These are phyloP conservation scores for Enoplolaimus lenunculus DNA, from an alignment of 2,888 invertebrate genomes.

Conservation along the genomic window DNA sequence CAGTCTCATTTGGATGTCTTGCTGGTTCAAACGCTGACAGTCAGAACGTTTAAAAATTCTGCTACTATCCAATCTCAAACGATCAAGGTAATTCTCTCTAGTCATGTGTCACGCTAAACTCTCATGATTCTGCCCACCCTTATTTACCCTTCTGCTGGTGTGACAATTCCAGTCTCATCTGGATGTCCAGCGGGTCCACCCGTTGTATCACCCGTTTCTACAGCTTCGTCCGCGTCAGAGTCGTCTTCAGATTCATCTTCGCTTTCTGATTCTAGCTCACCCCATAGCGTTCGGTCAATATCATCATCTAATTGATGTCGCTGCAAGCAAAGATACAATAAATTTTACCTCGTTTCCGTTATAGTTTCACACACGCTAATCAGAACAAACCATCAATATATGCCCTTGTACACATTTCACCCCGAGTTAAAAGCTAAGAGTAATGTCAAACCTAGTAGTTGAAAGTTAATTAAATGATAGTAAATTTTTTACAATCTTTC, in stretches of 20 bases:
- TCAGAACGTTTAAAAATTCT: too few species aligned
- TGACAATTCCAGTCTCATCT: slow-evolving; percentile 23
- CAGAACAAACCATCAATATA: slow-evolving; percentile 11
- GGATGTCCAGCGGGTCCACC: slow-evolving; percentile 28
- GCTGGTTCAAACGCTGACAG: too few species aligned
- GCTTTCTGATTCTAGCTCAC: slow-evolving; percentile 82
- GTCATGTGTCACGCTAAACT: too few species aligned
- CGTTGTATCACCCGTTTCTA: slow-evolving; percentile 25
- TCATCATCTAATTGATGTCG: slow-evolving; percentile 63
- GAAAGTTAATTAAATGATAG: neutral
- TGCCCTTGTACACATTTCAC: too few species aligned
- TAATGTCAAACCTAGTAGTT: too few species aligned
- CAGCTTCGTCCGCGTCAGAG: slow-evolving; percentile 15
- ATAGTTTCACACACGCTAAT: slow-evolving; percentile 4
- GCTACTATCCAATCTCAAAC: too few species aligned
- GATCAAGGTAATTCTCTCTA: too few species aligned
- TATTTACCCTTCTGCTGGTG: slow-evolving; percentile 26
- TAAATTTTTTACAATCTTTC: neutral
- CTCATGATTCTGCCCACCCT: too few species aligned
- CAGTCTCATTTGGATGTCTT: too few species aligned
- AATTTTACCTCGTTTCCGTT: too few species aligned
- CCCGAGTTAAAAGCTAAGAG: too few species aligned
- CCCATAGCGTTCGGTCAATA: slow-evolving; percentile 87
- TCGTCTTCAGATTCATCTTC: slow-evolving; percentile 50
- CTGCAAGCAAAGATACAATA: slow-evolving; percentile 40